Evolutionary conservation across 2,888 invertebrate genomes (phyloP), one percentile per base, ranked within the genome.

Genomic region (Bugulina stolonifera): DNA sequence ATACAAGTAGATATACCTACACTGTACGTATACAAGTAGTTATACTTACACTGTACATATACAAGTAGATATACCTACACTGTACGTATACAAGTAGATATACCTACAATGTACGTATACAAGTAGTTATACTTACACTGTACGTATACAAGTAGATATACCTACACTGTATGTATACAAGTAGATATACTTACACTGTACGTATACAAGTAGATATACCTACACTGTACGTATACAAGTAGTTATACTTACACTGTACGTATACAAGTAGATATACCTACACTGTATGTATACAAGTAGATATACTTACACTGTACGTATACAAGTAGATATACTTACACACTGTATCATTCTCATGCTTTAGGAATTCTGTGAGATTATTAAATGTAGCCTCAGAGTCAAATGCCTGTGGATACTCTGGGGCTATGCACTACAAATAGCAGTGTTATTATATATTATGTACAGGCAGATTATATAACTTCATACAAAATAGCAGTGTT

Each of bases 341-440:
- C 10, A 83, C 80, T 72, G 75, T 73, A 73, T 83, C 83, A 76
- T 93, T 91, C 73, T 94, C 92, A 79, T 93, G 85, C 77, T 91
- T 89, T 76, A 95, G 87, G 80, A 96, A 88, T 71, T 89, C 87
- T 72, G 92, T 88, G 72, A 94, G 87, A 77, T 91, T 89, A 78
- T 89, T 88, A 76, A 94, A 86, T 72, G 94, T 91, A 79, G 93
- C 91, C 76, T 90, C 89, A 82, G 93, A 91, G 74, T 94, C 89
- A 86, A 96, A 95, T 84, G 94, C 94, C 0, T 92, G 91, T 10
- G 96, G 93, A 85, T 94, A 96, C 75, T 94, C 93, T 83, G 91
- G 92, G 1, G 95, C 93, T 71, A 97, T 86, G 88, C 92, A 92
- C 89, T 88, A 77, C 22, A 82, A 79, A 75, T 73, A 73, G 69